Evolutionary conservation across 1,140 invertebrate genomes (phyloP).

Genomic region (Drosophila sechellia): DNA sequence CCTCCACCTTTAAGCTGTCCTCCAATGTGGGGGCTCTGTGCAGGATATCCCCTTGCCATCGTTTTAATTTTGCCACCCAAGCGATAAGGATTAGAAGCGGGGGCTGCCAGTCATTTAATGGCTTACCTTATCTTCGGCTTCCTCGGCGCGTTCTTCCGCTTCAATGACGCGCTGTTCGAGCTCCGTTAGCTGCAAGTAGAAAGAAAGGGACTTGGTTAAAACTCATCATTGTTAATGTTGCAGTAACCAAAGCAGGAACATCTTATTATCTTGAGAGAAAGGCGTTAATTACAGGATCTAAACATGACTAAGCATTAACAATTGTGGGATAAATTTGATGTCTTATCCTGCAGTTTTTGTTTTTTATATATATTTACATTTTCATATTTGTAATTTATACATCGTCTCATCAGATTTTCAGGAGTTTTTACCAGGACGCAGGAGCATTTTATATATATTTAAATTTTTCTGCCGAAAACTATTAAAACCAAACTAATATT

Average conservation of each 20-base stretch:
- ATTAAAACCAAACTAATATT: no score
- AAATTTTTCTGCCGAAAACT: no score
- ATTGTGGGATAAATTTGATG: neutral
- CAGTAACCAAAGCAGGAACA: neutral
- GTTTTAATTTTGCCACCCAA: slow-evolving; percentile 39
- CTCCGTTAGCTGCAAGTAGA: slow-evolving; percentile 92
- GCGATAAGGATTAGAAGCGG: slow-evolving; percentile 2
- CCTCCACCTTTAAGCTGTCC: slow-evolving; percentile 57
- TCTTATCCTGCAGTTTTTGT: neutral
- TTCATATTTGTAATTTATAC: no score
- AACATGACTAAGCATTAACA: slow-evolving; percentile 1
- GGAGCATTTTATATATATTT: no score
- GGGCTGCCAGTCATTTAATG: slow-evolving; percentile 54
- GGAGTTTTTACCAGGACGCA: no score
- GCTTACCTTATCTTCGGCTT: slow-evolving; percentile 96
- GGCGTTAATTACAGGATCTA: neutral
- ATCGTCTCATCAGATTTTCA: no score
- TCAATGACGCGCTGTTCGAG: slow-evolving; percentile 95
- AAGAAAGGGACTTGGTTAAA: slow-evolving; percentile 15
- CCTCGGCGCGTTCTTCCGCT: slow-evolving; percentile 94
- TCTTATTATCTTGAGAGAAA: no score
- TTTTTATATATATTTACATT: neutral
- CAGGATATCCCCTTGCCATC: slow-evolving; percentile 27
- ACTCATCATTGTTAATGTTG: neutral
- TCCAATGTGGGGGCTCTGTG: slow-evolving; percentile 50